Evolutionary conservation across 2,113 vertebrate genomes (phyloP).

Genomic region (Potamarius usumacintae): DNA sequence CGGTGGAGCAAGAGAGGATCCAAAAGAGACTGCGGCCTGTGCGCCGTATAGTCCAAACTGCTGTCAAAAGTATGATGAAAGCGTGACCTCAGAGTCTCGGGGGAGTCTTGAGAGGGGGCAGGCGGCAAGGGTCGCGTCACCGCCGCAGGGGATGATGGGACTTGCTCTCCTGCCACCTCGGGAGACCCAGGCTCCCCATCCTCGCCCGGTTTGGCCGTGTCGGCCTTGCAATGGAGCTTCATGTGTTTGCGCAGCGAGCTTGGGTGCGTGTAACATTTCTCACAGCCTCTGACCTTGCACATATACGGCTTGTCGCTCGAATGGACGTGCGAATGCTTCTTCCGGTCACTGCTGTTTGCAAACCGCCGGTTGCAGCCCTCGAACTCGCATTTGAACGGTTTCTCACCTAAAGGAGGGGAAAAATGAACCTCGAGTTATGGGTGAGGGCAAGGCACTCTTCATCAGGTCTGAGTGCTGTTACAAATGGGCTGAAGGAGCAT

Average conservation of each 20-base stretch:
- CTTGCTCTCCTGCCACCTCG: slow-evolving; percentile 62
- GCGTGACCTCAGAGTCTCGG: slow-evolving; percentile 71
- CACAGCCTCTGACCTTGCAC: slow-evolving; percentile 69
- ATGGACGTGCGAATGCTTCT: slow-evolving; percentile 72
- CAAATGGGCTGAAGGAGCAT: neutral
- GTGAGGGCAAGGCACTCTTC: slow-evolving; percentile 37
- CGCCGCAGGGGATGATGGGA: slow-evolving; percentile 51
- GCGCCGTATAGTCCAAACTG: slow-evolving; percentile 71
- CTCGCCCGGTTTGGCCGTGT: slow-evolving; percentile 59
- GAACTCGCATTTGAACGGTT: slow-evolving; percentile 77
- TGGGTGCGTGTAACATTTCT: slow-evolving; percentile 72
- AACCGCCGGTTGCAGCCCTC: slow-evolving; percentile 74
- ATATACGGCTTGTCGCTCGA: slow-evolving; percentile 70
- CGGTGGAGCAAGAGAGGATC: slow-evolving; percentile 75
- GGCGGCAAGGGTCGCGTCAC: slow-evolving; percentile 29
- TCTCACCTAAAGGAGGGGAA: slow-evolving; percentile 73
- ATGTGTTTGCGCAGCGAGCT: slow-evolving; percentile 72
- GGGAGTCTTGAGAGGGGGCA: slow-evolving; percentile 59
- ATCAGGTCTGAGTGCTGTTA: slow-evolving; percentile 18
- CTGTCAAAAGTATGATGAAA: slow-evolving; percentile 75
- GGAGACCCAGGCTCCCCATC: slow-evolving; percentile 64
- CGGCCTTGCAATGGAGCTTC: slow-evolving; percentile 72
- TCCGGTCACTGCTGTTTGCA: slow-evolving; percentile 73
- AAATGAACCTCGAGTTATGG: slow-evolving; percentile 63
- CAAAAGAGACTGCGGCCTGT: slow-evolving; percentile 73